These are phyloP conservation scores for Meloidogyne floridensis DNA, from an alignment of 1,140 invertebrate genomes.

Conservation along the genomic window DNA sequence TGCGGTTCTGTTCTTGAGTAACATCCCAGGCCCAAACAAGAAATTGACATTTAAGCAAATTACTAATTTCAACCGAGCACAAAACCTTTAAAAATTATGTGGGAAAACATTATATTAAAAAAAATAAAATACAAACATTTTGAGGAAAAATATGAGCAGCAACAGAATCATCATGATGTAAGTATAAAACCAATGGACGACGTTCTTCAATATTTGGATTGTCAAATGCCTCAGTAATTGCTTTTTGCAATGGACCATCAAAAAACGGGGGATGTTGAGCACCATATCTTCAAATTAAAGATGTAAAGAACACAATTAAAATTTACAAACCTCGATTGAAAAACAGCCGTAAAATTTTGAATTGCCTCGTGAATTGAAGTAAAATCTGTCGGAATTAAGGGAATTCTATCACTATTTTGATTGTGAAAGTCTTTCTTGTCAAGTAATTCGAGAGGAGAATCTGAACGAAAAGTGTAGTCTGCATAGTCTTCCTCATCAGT, in stretches of 20 bases:
- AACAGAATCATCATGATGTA: conserved; percentile 48
- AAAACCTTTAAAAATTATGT: conserved; percentile 39
- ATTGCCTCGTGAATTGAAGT: conserved; percentile 47
- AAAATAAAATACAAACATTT: conserved; percentile 32
- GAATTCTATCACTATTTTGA: conserved; percentile 34
- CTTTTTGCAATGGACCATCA: conserved; percentile 31
- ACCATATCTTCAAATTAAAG: conserved; percentile 41
- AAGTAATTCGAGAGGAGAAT: neutral
- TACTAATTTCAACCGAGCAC: conserved; percentile 40
- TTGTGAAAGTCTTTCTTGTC: neutral
- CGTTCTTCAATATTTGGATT: conserved; percentile 35
- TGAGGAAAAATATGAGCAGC: conserved; percentile 53
- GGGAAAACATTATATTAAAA: conserved; percentile 4
- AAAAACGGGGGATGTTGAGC: conserved; percentile 41
- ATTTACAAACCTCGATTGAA: conserved; percentile 43
- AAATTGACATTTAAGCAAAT: conserved; percentile 47
- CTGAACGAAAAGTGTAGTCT: neutral
- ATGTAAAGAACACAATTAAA: conserved; percentile 6
- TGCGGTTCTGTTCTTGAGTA: conserved; percentile 38
- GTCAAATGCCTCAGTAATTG: conserved; percentile 47
- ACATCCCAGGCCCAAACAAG: conserved; percentile 52
- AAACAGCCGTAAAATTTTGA: conserved; percentile 52
- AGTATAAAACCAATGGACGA: conserved; percentile 46
- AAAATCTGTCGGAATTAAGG: conserved; percentile 51
- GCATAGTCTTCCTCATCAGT: neutral